Evolutionary conservation across 2,797 vertebrate genomes (phyloP).

Genomic region (Gobio occitaniae): DNA sequence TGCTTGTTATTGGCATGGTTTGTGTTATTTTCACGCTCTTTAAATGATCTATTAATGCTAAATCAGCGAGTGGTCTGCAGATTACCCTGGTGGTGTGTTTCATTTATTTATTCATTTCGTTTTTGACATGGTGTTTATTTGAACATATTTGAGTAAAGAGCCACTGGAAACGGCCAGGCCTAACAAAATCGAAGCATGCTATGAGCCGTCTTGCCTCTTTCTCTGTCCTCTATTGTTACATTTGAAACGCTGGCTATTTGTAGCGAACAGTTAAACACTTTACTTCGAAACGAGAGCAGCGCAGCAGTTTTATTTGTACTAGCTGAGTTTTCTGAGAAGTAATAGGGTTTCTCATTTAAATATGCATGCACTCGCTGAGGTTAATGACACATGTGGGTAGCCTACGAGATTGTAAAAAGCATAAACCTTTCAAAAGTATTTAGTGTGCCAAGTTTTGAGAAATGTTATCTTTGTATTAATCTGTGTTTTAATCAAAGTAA

Average conservation of each 20-base stretch:
- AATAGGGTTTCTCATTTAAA: neutral
- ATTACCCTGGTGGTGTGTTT: neutral
- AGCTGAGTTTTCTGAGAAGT: neutral
- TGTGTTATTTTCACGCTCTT: neutral
- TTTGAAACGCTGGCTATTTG: neutral
- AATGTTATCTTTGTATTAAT: neutral
- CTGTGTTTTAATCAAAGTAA: neutral
- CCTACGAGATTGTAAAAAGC: neutral
- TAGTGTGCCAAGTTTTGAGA: neutral
- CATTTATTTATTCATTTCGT: neutral
- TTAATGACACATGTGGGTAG: neutral
- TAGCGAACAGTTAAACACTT: neutral
- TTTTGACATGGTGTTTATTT: neutral
- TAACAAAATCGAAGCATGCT: constrained; percentile 1
- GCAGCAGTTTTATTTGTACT: neutral
- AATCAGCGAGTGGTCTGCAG: neutral
- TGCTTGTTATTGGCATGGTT: neutral
- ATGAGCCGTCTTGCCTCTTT: neutral
- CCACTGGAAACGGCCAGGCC: constrained; percentile 19
- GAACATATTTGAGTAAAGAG: neutral
- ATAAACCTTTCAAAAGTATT: neutral
- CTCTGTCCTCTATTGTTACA: neutral
- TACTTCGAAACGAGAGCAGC: neutral
- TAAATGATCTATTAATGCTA: too few relatives aligned
- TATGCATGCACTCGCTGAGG: neutral